These are phyloP conservation scores for Champsocephalus gunnari DNA, from an alignment of 2,797 vertebrate species.

Conservation along the genomic window DNA sequence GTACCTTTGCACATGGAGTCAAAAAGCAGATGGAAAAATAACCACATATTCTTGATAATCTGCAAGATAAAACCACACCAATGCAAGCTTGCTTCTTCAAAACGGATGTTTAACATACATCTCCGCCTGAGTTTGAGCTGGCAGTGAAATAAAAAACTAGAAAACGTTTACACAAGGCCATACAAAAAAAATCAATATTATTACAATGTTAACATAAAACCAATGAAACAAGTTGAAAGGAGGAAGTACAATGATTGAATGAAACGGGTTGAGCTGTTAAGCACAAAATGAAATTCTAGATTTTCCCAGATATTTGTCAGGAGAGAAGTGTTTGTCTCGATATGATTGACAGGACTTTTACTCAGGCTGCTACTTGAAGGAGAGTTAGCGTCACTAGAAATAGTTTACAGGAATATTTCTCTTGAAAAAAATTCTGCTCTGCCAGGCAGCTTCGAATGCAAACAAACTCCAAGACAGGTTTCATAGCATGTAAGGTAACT, in stretches of 20 bases:
- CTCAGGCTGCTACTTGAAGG: not conserved
- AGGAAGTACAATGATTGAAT: not conserved
- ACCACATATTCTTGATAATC: conserved; percentile 33
- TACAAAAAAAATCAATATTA: not conserved
- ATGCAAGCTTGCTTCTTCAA: conserved; percentile 2
- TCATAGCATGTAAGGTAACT: not conserved
- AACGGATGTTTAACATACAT: conserved; percentile 33
- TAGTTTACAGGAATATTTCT: not conserved
- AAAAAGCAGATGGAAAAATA: conserved; percentile 52
- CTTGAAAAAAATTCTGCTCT: too few relatives aligned
- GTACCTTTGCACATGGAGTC: conserved; percentile 14
- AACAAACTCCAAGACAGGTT: not conserved
- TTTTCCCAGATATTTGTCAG: not conserved
- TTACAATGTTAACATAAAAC: not conserved
- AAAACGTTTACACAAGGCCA: not conserved
- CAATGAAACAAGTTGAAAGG: not conserved
- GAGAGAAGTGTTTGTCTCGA: not conserved
- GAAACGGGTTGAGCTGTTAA: not conserved
- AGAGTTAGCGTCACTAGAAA: not conserved
- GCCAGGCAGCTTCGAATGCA: too few relatives aligned
- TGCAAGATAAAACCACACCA: conserved; percentile 60
- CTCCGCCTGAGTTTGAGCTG: not conserved
- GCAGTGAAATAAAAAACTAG: not conserved
- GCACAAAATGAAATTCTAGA: not conserved
- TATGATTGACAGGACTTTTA: conserved; percentile 1